Evolutionary conservation across 2,113 vertebrate species (phyloP).

Genomic region (Triplophysa siluroides): DNA sequence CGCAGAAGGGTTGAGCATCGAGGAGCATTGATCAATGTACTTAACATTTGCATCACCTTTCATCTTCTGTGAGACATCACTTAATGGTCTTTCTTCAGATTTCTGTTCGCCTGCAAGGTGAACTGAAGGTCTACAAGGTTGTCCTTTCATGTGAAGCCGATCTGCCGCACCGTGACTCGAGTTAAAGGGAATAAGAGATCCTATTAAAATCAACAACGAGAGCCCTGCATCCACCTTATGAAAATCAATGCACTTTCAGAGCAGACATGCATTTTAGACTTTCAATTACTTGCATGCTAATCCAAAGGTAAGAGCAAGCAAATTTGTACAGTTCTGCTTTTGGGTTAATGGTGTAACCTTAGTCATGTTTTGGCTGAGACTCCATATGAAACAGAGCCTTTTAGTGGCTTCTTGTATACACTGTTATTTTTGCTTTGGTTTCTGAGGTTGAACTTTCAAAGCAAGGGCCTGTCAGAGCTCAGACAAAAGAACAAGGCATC

Average conservation of each 20-base stretch:
- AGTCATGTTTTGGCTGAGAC: constrained; percentile 61
- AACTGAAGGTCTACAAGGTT: constrained; percentile 74
- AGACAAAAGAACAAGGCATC: constrained; percentile 58
- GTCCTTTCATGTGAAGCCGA: constrained; percentile 64
- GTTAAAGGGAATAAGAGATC: constrained; percentile 65
- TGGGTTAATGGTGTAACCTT: constrained; percentile 68
- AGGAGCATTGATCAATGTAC: constrained; percentile 76
- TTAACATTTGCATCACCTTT: constrained; percentile 84
- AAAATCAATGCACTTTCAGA: constrained; percentile 68
- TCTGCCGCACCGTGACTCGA: constrained; percentile 51
- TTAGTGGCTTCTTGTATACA: constrained; percentile 21
- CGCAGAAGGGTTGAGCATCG: constrained; percentile 66
- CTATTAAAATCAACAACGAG: constrained; percentile 61
- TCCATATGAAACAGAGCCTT: constrained; percentile 57
- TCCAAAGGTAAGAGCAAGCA: constrained; percentile 48
- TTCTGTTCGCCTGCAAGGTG: constrained; percentile 77
- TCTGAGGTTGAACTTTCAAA: constrained; percentile 53
- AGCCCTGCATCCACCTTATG: constrained; percentile 61
- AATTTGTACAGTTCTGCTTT: constrained; percentile 47
- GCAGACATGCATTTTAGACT: constrained; percentile 48
- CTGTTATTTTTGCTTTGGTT: constrained; percentile 38
- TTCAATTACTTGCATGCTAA: constrained; percentile 64
- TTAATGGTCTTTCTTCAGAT: constrained; percentile 64
- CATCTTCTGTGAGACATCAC: constrained; percentile 69
- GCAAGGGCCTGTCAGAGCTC: constrained; percentile 62